Percentiles rank a stretch among this genome's conserved stretches.
Conservation (phyloP, 2,888 invertebrate species). For the Apotomis capreana region DNA sequence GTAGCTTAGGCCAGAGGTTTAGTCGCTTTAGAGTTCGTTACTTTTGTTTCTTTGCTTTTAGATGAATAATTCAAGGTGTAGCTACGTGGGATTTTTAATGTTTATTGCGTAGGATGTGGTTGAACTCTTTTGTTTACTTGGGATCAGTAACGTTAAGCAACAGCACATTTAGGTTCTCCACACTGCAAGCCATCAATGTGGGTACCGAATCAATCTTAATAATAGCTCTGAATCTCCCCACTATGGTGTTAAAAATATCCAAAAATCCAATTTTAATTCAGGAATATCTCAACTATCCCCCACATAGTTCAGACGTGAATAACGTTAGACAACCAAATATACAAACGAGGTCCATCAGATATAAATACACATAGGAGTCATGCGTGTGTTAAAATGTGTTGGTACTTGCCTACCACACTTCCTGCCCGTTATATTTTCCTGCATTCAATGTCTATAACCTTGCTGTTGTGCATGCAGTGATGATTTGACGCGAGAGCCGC, state of each 20-base stretch:
- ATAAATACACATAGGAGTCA: conserved; percentile 25
- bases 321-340: conserved; percentile 30
- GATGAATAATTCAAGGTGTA: conserved; percentile 1
- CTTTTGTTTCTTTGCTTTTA: conserved; percentile 4
- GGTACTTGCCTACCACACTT: conserved; percentile 25
- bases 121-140: neutral
- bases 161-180: neutral
- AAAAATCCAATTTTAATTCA: conserved; percentile 5
- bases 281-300: conserved; percentile 26
- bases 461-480: conserved; percentile 51
- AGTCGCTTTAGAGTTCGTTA: conserved; percentile 16
- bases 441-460: conserved; percentile 43
- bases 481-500: conserved; percentile 59
- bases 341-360: conserved; percentile 26
- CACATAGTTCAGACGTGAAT: conserved; percentile 21
- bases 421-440: conserved; percentile 29
- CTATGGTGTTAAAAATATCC: conserved; percentile 22
- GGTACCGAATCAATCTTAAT: neutral
- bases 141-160: neutral
- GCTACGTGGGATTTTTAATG: neutral
- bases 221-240: neutral
- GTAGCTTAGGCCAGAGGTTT: conserved; percentile 49
- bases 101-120: neutral
- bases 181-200: neutral
- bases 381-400: conserved; percentile 29